Evolutionary conservation across 92 coral and sea anemone species (phyloP).

Genomic region (Porites lobata): DNA sequence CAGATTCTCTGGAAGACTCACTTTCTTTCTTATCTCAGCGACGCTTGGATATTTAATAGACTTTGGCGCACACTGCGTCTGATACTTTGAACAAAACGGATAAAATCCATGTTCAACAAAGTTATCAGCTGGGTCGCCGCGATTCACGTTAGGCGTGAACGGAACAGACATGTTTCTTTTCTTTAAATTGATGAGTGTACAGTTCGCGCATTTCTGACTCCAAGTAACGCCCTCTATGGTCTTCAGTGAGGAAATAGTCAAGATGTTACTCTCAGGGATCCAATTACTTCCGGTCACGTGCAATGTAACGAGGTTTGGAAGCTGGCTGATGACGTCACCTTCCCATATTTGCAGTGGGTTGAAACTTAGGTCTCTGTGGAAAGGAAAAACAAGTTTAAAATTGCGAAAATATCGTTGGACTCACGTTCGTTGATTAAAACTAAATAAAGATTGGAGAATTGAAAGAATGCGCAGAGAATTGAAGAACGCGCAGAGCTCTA

Average conservation of each 20-base stretch:
- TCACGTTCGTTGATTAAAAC: too few species aligned
- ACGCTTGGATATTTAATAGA: neutral
- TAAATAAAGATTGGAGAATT: too few species aligned
- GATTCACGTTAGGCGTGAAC: neutral
- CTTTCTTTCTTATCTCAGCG: neutral
- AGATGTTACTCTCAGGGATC: conserved; percentile 33
- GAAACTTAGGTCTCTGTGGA: conserved; percentile 28
- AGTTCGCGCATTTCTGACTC: conserved; percentile 31
- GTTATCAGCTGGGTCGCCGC: neutral
- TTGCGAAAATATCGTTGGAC: too few species aligned
- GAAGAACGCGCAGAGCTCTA: too few species aligned
- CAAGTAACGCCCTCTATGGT: conserved; percentile 14
- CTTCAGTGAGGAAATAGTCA: conserved; percentile 11
- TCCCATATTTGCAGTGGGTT: conserved; percentile 36
- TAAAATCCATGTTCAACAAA: conserved; percentile 31
- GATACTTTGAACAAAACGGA: neutral
- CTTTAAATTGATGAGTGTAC: neutral
- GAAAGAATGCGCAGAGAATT: too few species aligned
- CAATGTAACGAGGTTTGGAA: conserved; percentile 28
- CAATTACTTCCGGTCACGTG: conserved; percentile 16
- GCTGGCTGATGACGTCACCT: conserved; percentile 22
- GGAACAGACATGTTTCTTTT: neutral
- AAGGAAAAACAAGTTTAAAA: neutral
- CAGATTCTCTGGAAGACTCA: conserved; percentile 7
- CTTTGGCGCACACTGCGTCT: neutral